A percentile compares a stretch with the other conserved stretches of the same genome.
These are phyloP conservation scores for Crocodylus rhombifer DNA, from an alignment of 2,797 vertebrate species.

Conservation along the genomic window DNA sequence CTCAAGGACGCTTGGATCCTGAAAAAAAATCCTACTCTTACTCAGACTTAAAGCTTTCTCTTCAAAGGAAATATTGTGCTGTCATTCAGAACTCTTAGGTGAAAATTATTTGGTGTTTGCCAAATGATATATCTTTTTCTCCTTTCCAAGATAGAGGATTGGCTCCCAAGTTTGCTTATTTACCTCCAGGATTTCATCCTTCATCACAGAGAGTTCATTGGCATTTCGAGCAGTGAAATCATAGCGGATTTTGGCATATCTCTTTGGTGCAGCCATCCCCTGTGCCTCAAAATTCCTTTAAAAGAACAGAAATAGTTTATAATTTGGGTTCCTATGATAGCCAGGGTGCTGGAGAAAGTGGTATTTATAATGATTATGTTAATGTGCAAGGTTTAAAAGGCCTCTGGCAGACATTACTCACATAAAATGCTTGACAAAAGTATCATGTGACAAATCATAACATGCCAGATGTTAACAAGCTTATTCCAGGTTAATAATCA, in stretches of 20 bases:
- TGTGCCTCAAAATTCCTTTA: conserved; percentile 85
- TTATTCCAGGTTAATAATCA: no score
- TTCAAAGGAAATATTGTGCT: fast-evolving
- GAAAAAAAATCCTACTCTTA: background rate
- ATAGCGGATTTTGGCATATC: conserved; percentile 93
- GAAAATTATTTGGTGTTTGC: fast-evolving
- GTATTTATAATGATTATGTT: background rate
- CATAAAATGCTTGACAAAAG: no score
- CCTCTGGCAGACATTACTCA: no score
- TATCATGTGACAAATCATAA: no score
- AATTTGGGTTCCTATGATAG: background rate
- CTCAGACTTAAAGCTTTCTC: background rate
- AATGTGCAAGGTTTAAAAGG: background rate
- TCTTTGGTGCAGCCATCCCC: conserved; percentile 74
- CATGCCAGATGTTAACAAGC: no score
- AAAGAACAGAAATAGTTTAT: background rate
- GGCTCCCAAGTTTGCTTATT: fast-evolving
- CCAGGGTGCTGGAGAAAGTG: background rate
- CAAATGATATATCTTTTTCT: fast-evolving
- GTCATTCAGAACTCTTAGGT: background rate
- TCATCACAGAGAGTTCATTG: conserved; percentile 94
- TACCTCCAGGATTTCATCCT: conserved; percentile 96
- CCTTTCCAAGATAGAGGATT: background rate
- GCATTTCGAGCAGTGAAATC: conserved; percentile 94
- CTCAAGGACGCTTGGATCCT: background rate